A percentile compares a stretch with the other conserved stretches of the same genome.
phyloP scores from a whole-genome alignment of 2,797 vertebrate species.

The Notoglanidium macrostoma region DNA sequence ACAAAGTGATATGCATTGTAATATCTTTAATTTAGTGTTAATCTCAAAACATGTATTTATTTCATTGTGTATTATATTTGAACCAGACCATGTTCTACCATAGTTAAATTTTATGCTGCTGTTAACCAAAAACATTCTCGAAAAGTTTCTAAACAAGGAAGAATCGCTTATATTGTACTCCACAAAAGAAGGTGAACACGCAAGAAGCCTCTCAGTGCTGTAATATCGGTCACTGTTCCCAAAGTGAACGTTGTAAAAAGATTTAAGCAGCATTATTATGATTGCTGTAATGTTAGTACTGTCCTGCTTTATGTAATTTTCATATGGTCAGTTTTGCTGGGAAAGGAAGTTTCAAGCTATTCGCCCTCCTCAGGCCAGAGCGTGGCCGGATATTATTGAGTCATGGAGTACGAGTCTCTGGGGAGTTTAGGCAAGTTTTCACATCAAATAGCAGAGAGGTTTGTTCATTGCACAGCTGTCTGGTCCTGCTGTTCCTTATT shows the following conservation, averaged over 20 bases:
- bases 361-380: slow-evolving; percentile 54
- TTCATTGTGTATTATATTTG: not conserved
- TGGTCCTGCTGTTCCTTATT: slow-evolving; percentile 7
- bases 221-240: too few species aligned
- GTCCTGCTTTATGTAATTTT: not conserved
- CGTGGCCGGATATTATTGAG: slow-evolving; percentile 53
- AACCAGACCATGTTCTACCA: not conserved
- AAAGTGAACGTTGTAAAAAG: not conserved
- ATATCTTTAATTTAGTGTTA: not conserved
- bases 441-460: not conserved
- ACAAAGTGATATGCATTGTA: not conserved
- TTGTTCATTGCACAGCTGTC: slow-evolving; percentile 7
- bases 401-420: slow-evolving; percentile 64
- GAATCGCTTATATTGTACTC: not conserved
- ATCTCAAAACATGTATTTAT: not conserved
- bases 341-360: slow-evolving; percentile 40
- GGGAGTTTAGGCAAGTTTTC: slow-evolving; percentile 66
- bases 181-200: not conserved
- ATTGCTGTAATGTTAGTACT: not conserved
- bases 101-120: not conserved
- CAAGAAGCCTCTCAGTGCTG: not conserved
- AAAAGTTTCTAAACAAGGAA: not conserved
- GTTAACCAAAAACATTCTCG: too few species aligned
- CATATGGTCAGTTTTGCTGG: not conserved
- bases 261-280: not conserved